These are phyloP conservation scores for Campoletis raptor DNA, from an alignment of 2,888 invertebrate species.

Conservation along the genomic window DNA sequence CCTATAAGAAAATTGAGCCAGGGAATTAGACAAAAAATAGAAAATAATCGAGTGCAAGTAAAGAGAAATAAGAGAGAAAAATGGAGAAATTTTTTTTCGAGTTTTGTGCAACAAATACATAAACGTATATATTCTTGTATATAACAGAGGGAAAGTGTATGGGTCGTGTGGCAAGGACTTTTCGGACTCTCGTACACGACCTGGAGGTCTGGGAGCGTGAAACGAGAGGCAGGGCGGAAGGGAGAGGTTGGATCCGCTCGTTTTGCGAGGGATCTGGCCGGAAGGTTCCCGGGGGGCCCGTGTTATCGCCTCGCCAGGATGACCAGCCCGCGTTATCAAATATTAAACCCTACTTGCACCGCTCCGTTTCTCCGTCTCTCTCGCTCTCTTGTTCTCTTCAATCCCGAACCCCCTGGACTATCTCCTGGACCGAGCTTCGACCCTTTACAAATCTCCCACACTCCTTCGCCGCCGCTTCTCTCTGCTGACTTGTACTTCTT, in stretches of 20 bases:
- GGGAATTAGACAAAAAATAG: conserved; percentile 37
- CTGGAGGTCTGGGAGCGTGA: conserved; percentile 51
- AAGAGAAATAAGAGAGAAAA: conserved; percentile 7
- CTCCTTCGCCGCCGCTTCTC: conserved; percentile 8
- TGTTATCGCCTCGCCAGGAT: conserved; percentile 85
- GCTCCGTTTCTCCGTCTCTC: conserved; percentile 76
- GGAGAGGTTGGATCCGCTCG: conserved; percentile 71
- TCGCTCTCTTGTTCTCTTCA: conserved; percentile 70
- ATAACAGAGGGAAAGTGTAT: conserved; percentile 59
- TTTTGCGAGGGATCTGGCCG: conserved; percentile 83
- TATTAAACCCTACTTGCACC: conserved; percentile 85
- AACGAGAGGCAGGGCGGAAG: conserved; percentile 57
- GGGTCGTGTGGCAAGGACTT: conserved; percentile 45
- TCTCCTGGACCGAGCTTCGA: conserved; percentile 67
- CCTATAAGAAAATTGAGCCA: conserved; percentile 61
- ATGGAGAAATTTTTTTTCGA: neutral
- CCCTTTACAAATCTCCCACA: conserved; percentile 54
- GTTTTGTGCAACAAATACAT: neutral
- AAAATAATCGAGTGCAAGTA: conserved; percentile 14
- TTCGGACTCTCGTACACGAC: conserved; percentile 50
- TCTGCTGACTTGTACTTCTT: neutral
- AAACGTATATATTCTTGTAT: neutral
- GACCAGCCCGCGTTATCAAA: conserved; percentile 84
- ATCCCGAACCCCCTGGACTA: conserved; percentile 69
- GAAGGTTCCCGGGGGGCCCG: conserved; percentile 84